Evolutionary conservation across 2,797 vertebrate genomes (phyloP).

Genomic region (Cottoperca gobio): DNA sequence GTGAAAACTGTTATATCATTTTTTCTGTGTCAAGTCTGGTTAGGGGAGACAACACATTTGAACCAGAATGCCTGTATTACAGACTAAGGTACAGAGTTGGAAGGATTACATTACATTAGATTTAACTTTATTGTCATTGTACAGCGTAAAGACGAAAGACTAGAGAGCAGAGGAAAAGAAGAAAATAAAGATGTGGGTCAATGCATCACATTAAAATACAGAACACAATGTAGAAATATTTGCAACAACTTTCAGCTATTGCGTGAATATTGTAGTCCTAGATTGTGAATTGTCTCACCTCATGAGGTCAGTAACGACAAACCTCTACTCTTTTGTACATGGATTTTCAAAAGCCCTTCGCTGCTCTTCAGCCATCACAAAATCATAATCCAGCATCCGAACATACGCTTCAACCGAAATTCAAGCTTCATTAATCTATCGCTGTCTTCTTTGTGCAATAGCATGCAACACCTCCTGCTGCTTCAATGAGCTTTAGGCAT

Average conservation of each 20-base stretch:
- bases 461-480: slow-evolving; percentile 45
- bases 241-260: slow-evolving; percentile 44
- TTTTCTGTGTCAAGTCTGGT: neutral
- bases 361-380: slow-evolving; percentile 5
- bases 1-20: no score
- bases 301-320: slow-evolving; percentile 53
- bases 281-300: slow-evolving; percentile 51
- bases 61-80: neutral
- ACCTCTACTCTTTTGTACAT: slow-evolving; percentile 22
- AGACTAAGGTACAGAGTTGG: no score
- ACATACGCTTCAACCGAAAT: slow-evolving; percentile 20
- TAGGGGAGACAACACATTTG: neutral
- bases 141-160: no score
- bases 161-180: no score
- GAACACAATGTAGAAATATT: slow-evolving; percentile 41
- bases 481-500: slow-evolving; percentile 35
- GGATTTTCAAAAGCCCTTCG: slow-evolving; percentile 23
- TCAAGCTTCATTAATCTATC: slow-evolving; percentile 46
- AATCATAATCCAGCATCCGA: slow-evolving; percentile 30
- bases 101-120: no score
- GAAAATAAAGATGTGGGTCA: no score
- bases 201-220: slow-evolving; percentile 21
- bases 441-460: neutral
- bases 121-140: no score
- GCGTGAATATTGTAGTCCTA: slow-evolving; percentile 61